These are phyloP conservation scores for Acholoe squamosa DNA, from an alignment of 2,888 invertebrate species.

Conservation along the genomic window DNA sequence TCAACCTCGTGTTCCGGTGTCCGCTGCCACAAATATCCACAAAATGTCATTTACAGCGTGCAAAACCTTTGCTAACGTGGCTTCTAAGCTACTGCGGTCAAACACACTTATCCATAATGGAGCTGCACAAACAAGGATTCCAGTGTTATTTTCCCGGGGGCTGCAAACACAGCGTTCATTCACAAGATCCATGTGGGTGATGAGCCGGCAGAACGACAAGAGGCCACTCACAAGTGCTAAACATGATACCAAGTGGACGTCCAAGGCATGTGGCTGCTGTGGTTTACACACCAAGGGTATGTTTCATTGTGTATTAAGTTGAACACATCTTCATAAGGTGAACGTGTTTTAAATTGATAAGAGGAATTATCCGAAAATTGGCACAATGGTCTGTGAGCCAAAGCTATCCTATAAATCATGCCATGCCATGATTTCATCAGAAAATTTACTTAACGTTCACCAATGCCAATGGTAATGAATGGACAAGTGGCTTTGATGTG, in stretches of 20 bases:
- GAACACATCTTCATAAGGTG: no score
- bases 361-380: no score
- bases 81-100: neutral
- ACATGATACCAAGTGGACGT: neutral
- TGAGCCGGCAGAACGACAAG: neutral
- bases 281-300: constrained; percentile 57
- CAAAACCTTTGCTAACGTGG: constrained; percentile 25
- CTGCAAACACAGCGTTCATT: constrained; percentile 53
- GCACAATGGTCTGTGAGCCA: no score
- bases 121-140: neutral
- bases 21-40: neutral
- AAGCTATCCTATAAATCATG: no score
- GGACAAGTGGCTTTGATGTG: no score
- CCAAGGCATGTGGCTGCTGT: constrained; percentile 59
- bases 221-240: neutral
- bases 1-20: constrained; percentile 58
- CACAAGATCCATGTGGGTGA: constrained; percentile 54
- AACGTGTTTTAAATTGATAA: no score
- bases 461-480: no score
- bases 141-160: neutral
- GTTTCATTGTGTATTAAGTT: neutral
- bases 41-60: constrained; percentile 46
- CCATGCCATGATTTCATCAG: no score
- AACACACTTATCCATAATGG: neutral
- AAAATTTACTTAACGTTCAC: no score